Evolutionary conservation across 30 jellyfish, hydroid and myxozoan genomes (phyloP), one percentile per base, ranked within the genome.

Genomic region (Pelagia noctiluca): DNA sequence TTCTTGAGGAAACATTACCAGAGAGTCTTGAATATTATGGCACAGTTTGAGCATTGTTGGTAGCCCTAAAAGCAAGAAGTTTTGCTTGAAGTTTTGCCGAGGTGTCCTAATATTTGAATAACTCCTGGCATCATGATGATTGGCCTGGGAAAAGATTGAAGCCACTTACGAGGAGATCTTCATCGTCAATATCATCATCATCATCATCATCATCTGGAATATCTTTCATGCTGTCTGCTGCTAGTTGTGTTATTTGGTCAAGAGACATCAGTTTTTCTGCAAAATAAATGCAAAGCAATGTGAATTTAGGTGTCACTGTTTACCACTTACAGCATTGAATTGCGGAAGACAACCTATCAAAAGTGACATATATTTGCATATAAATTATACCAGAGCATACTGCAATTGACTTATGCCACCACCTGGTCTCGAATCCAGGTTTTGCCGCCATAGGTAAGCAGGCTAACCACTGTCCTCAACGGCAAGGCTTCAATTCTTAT

Each of bases 161-260:
- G 2, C 1, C 46, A 34, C 92, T 16, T 71, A 91, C 98, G 67
- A 91, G 75, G 16, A 91, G 80, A 23, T 91, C 97, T 42, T 88
- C 95, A 42, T 93, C 97, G 62, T 88, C 98, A 1, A 78, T 0
- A 63, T 71, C 96, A 66, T 87, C 98, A 86, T 86, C 94, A 22
- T 57, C 72, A 38, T 28, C 74, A 21, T 80, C 95, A 38, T 76
- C 98, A 93, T 83, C 87, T 57, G 76, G 94, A 50, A 82, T 23
- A 68, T 86, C 97, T 71, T 60, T 70, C 78, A 88, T 75, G 48
- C 96, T 90, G 34, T 67, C 92, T 30, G 75, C 79, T 23, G 98
- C 98, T 19, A 87, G 71, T 10, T 76, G 78, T 34, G 87, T 72
- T n/a, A 93, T 93, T 75, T 93, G 91, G 68, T 84, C 98, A 66